A percentile compares a stretch with the other conserved stretches of the same genome.
These are phyloP conservation scores for Blastobasis lacticolella DNA, from an alignment of 2,888 invertebrate genomes.

Conservation along the genomic window DNA sequence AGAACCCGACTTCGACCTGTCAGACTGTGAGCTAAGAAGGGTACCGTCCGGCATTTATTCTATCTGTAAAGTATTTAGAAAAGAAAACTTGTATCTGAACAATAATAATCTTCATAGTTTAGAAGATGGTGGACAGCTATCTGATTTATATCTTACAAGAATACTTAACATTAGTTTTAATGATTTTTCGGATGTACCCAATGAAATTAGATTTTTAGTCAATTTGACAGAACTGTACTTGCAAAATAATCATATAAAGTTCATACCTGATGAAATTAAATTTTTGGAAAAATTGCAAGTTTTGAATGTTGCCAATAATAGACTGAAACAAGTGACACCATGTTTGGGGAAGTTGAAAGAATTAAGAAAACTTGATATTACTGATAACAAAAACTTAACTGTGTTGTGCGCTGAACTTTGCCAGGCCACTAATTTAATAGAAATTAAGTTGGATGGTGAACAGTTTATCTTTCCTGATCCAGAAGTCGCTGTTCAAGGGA, in stretches of 20 bases:
- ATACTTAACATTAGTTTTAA: constrained; percentile 80
- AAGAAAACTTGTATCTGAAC: constrained; percentile 79
- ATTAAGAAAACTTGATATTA: constrained; percentile 76
- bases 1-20: constrained; percentile 86
- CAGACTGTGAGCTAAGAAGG: constrained; percentile 82
- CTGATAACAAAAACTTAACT: constrained; percentile 73
- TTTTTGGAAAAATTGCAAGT: constrained; percentile 76
- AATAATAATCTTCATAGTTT: constrained; percentile 81
- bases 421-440: constrained; percentile 75
- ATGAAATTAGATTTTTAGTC: constrained; percentile 77
- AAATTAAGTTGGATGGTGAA: constrained; percentile 76
- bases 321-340: constrained; percentile 76
- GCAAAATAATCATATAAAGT: constrained; percentile 80
- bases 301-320: constrained; percentile 82
- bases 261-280: constrained; percentile 80
- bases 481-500: constrained; percentile 75
- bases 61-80: constrained; percentile 86
- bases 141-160: constrained; percentile 79
- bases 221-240: constrained; percentile 83
- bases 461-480: constrained; percentile 78
- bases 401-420: constrained; percentile 79
- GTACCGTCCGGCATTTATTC: constrained; percentile 87
- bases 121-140: constrained; percentile 80
- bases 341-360: constrained; percentile 76
- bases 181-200: constrained; percentile 76